Base-by-base conservation (phyloP, 2,888 invertebrate species). In the Dynastes tityus region DNA sequence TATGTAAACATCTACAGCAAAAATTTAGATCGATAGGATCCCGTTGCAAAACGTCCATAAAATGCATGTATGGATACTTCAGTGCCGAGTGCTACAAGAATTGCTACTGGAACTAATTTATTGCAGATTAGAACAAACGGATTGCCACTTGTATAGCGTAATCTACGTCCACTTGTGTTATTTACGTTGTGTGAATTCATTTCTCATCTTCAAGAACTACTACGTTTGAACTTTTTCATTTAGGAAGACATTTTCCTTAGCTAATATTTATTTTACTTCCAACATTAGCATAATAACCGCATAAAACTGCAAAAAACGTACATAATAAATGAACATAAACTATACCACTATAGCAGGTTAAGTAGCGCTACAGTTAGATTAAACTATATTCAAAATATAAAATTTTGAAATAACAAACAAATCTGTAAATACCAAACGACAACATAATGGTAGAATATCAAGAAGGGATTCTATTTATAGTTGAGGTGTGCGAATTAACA, bases 71-170 rank as follows among this genome's bases (percentile, higher is more conserved):
- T 63, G 27, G 61, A 61, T 74, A 74, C 45, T 74, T 74, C 55
- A 61, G 40, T 22, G 9, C 16, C 27, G 8, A 37, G 16, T 61
- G 27, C 13, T 0, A 63, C n/a, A 61, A 74, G 61, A 74, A 27
- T 58, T 74, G 61, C 40, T 37, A 27, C 61, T 74, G 27, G 27
- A 61, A 74, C 61, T 74, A 74, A 74, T 74, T 74, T 74, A 74
- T 74, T 49, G 61, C 45, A 61, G 73, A 61, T n/a, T 49, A 55
- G 58, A 55, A 74, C 73, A 74, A 74, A 27, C n/a, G 11, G 22
- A 61, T 45, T 74, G 13, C 61, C 61, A 22, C 45, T 61, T 27
- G 27, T 16, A 45, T 40, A 45, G 61, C 49, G 61, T 74, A 74
- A 71, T 71, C 22, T 61, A 61, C 45, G 61, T 61, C 61, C 32